Base-by-base conservation (phyloP, 2,888 invertebrate genomes). In the Diloba caeruleocephala region DNA sequence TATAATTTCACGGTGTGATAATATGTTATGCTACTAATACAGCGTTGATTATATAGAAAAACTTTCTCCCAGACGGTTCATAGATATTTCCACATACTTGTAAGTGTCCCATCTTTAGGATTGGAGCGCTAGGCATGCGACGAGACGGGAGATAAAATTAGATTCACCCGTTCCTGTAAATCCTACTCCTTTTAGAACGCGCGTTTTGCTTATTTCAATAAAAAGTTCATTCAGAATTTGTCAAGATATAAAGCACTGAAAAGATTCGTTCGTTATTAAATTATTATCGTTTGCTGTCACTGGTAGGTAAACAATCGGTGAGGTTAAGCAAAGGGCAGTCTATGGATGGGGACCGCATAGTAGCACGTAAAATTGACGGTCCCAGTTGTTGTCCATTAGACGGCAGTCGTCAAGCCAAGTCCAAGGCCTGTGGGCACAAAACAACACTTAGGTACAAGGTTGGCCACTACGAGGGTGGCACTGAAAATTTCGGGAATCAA, bases 61-160 rank as follows among this genome's bases (percentile, higher is more conserved):
- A 26, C 28, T 28, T 32, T 21, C 26, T 58, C 33, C 4, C 12
- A 34, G n/a, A 17, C 25, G 7, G 25, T 38, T 55, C 32, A 28
- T 56, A 50, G 34, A 41, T 69, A 55, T 56, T 55, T 46, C 31
- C 52, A 48, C 48, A 62, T 65, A 52, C 59, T 57, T 71, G 56
- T 44, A 60, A 66, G 56, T 71, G 59, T 54, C 70, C 62, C 43
- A 41, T 39, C 58, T 42, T 63, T 54, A 63, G 64, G 59, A 57
- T 57, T 61, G 84, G 85, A 79, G 84, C 74, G 87, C 78, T 78
- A 84, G 83, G 87, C 82, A 87, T 71, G 89, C 87, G 84, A 80
- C 84, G 81, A 71, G 76, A 72, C 74, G 51, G 48, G 62, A 72
- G 81, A 70, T 90, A 91, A 87, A 87, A 90, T 91, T 91, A 91